Base-by-base conservation (phyloP, 2,888 invertebrate species). In the Boloria euphrosyne region DNA sequence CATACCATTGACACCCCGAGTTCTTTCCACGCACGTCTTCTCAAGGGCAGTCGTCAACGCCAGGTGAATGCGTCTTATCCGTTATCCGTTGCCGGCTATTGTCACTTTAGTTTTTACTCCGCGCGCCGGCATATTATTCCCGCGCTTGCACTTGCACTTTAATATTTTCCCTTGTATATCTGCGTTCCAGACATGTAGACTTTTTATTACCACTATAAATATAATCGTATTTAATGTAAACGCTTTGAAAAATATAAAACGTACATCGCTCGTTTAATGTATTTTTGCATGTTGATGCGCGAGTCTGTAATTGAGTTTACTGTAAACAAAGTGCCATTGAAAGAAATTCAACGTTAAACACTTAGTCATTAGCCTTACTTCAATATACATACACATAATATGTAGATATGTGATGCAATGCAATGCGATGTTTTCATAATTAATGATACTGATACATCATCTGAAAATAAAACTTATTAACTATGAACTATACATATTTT, bases 1-100 rank as follows among this genome's bases (percentile, higher is more conserved):
- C 97, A 97, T 86, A 97, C 97, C 87, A 97, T 97, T 91, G 97
- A 97, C 90, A 96, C 97, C 74, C 97, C 97, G 80, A 94, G 96
- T 85, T 96, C 96, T 70, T 96, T 97, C 92, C 95, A 96, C 80
- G 95, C 96, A 78, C 93, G 95, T 74, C 93, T 95, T 72, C 94
- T 96, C 82, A 95, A 94, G 77, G 94, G 94, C 88, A 94, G 94
- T 81, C 94, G 94, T 77, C 93, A 93, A 76, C 86, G 88, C 74
- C 90, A 90, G 90, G 90, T 91, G 89, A 90, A 69, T 79, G 77
- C 78, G 52, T 71, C 64, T 50, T 66, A 51, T 65, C 54, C 60
- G 73, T 70, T 67, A 49, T 54, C 44, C 44, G 50, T 18, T 57
- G n/a, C 59, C 61, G 53, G 62, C 51, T 62, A 44, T 62, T 7